Conservation (phyloP, 2,797 vertebrate genomes). For the Rhabdophis nuchalis region DNA sequence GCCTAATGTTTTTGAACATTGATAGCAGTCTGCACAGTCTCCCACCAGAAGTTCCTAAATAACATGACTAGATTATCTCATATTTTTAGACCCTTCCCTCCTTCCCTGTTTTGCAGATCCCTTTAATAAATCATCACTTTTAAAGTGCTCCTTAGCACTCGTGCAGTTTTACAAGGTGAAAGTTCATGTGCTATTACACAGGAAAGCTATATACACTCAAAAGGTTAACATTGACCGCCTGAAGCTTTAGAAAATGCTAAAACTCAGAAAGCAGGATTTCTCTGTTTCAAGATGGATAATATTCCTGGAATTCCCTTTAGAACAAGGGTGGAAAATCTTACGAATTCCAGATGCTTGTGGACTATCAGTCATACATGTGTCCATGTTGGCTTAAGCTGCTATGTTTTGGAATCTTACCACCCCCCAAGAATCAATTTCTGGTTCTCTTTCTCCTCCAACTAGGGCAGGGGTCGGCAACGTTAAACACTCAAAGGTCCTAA, state of each 20-base stretch:
- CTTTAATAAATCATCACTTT: conserved; percentile 8
- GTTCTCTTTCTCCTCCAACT: not conserved
- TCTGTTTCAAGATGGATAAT: not conserved
- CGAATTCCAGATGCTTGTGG: not conserved
- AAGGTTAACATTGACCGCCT: not conserved
- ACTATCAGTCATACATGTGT: not conserved
- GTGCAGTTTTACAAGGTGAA: not conserved
- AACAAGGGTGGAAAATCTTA: not conserved
- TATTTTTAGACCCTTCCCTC: not conserved
- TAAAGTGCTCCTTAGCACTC: not conserved
- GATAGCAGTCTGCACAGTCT: not conserved
- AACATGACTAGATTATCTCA: not conserved
- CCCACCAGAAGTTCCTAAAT: not conserved
- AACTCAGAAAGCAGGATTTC: not conserved
- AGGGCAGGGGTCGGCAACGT: too few species aligned
- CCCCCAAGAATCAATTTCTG: not conserved
- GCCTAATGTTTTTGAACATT: not conserved
- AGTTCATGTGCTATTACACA: not conserved
- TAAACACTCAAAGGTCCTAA: too few species aligned
- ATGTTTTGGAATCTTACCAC: not conserved
- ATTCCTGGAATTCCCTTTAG: not conserved
- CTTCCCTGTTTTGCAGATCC: not conserved
- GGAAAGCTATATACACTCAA: conserved; percentile 1
- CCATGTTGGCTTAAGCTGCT: not conserved
- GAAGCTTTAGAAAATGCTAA: not conserved